Conservation (phyloP, 1,140 invertebrate genomes). For the Brachionus koreanus region DNA sequence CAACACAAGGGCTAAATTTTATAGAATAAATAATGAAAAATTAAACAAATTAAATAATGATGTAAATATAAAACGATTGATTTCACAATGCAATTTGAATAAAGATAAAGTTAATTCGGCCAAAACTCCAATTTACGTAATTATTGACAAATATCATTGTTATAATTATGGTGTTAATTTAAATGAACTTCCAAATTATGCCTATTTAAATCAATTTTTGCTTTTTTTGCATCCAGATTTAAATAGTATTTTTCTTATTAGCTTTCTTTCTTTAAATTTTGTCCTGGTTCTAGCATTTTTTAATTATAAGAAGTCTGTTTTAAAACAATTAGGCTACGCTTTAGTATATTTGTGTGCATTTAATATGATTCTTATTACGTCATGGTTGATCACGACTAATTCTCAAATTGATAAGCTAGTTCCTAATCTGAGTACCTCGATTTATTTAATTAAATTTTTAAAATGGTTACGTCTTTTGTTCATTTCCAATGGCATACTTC, state of each 20-base stretch:
- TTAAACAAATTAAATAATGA: neutral
- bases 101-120: neutral
- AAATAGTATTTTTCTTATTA: conserved; percentile 33
- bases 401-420: neutral
- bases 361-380: conserved; percentile 37
- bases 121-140: conserved; percentile 19
- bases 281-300: conserved; percentile 1
- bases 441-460: conserved; percentile 2
- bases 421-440: neutral
- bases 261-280: conserved; percentile 5
- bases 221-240: conserved; percentile 28
- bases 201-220: conserved; percentile 32
- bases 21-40: neutral
- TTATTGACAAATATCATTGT: conserved; percentile 8
- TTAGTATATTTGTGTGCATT: conserved; percentile 10
- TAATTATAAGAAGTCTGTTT: conserved; percentile 1
- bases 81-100: neutral
- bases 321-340: conserved; percentile 6
- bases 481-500: neutral
- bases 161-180: conserved; percentile 41
- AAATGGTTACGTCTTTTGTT: neutral
- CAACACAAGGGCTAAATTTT: conserved; percentile 21
- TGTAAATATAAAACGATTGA: neutral
- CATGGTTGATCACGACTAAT: conserved; percentile 23
- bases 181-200: conserved; percentile 24